These are phyloP conservation scores for Pelochelys cantorii DNA, from an alignment of 2,797 vertebrate genomes.

Conservation along the genomic window DNA sequence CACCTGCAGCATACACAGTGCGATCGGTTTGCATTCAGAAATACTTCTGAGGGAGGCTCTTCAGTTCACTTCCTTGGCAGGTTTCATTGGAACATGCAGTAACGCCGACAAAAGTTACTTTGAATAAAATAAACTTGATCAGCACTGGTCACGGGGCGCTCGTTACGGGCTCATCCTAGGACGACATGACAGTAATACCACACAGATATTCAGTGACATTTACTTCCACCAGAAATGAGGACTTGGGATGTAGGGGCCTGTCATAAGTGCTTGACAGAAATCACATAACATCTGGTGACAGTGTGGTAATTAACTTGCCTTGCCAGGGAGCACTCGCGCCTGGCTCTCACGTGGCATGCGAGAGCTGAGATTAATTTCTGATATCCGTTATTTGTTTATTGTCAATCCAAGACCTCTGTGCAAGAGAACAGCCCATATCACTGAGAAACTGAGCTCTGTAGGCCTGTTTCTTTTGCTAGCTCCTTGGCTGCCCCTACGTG, in stretches of 20 bases:
- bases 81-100: conserved; percentile 44
- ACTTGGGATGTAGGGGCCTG: conserved; percentile 11
- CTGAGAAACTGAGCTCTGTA: background rate
- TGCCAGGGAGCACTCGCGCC: background rate
- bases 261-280: conserved; percentile 50
- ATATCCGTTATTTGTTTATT: conserved; percentile 30
- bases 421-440: rapidly evolving
- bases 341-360: background rate
- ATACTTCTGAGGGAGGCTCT: conserved; percentile 28
- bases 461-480: background rate
- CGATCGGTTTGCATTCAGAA: conserved; percentile 21
- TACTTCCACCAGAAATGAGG: conserved; percentile 43
- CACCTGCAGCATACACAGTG: background rate
- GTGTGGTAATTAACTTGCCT: conserved; percentile 37
- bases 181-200: conserved; percentile 50
- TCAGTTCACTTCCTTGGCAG: conserved; percentile 29
- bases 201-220: background rate
- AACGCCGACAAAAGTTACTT: conserved; percentile 54
- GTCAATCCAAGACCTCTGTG: background rate
- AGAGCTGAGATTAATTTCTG: conserved; percentile 39
- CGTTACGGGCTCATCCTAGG: conserved; percentile 36
- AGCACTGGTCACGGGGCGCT: conserved; percentile 50
- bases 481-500: background rate
- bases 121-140: conserved; percentile 56
- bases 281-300: conserved; percentile 35